Conservation (phyloP, 1,140 invertebrate species). For the Euwallacea similis region DNA sequence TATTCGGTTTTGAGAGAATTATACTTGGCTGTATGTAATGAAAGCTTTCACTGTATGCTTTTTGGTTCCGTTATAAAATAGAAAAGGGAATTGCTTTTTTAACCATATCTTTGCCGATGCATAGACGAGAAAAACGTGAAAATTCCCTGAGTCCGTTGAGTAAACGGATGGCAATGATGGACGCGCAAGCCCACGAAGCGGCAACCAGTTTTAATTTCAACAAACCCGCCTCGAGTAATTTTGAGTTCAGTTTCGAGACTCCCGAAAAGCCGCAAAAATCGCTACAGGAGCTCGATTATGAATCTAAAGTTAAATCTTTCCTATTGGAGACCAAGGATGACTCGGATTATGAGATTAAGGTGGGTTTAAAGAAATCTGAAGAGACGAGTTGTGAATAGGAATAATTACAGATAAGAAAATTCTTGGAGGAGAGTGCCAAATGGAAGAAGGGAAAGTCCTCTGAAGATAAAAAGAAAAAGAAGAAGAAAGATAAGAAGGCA, state of each 20-base stretch:
- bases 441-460: constrained; percentile 76
- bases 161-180: constrained; percentile 73
- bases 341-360: constrained; percentile 80
- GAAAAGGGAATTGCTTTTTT: not conserved
- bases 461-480: constrained; percentile 70
- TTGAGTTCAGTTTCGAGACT: constrained; percentile 53
- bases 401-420: constrained; percentile 61
- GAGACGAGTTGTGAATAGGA: not conserved
- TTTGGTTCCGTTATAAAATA: not conserved
- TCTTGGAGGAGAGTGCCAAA: constrained; percentile 76
- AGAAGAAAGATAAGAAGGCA: constrained; percentile 70
- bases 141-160: constrained; percentile 75
- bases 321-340: constrained; percentile 78
- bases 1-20: too few relatives aligned
- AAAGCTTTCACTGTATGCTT: not conserved
- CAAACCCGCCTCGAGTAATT: constrained; percentile 48
- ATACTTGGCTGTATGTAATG: not conserved
- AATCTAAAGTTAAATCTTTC: constrained; percentile 73
- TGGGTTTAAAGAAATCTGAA: constrained; percentile 47
- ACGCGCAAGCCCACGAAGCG: constrained; percentile 55
- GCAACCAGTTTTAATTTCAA: constrained; percentile 53
- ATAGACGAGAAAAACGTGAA: constrained; percentile 63
- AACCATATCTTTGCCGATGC: not conserved
- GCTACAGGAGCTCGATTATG: constrained; percentile 64
- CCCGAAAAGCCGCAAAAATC: constrained; percentile 50